Percentiles rank a stretch among this genome's conserved stretches.
phyloP scores from a whole-genome alignment of 2,888 invertebrate species.

The Stegophylla sp. region DNA sequence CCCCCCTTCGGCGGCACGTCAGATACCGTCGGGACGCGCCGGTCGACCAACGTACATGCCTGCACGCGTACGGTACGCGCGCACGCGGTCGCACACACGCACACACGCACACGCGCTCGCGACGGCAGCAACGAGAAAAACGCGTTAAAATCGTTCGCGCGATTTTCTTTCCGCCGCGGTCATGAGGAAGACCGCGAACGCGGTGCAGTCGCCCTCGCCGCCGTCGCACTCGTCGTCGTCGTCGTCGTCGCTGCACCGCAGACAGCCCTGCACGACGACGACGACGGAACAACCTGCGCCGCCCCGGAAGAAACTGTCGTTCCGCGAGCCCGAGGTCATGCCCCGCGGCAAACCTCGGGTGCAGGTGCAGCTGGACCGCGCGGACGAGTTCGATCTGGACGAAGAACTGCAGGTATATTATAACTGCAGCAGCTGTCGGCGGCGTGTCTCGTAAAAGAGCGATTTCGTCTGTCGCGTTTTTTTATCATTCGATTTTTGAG shows the following conservation, averaged over 20 bases:
- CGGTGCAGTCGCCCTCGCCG: slow-evolving; percentile 65
- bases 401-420: slow-evolving; percentile 62
- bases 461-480: neutral
- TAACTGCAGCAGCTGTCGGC: neutral
- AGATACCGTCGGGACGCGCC: slow-evolving; percentile 43
- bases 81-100: neutral
- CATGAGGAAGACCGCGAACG: slow-evolving; percentile 64
- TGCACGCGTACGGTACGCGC: slow-evolving; percentile 4
- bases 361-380: slow-evolving; percentile 30
- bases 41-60: slow-evolving; percentile 22
- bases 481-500: neutral
- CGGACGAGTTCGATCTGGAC: slow-evolving; percentile 68
- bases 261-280: too few relatives aligned
- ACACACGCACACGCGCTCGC: neutral
- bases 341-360: slow-evolving; percentile 35
- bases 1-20: slow-evolving; percentile 1
- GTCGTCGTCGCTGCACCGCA: slow-evolving; percentile 30
- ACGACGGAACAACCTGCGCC: slow-evolving; percentile 63
- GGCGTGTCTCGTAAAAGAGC: neutral
- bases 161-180: slow-evolving; percentile 3
- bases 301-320: slow-evolving; percentile 85
- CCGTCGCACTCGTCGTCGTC: slow-evolving; percentile 65
- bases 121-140: too few relatives aligned
- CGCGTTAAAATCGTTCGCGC: neutral
- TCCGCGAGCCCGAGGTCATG: slow-evolving; percentile 78